Evolutionary conservation across 2,888 invertebrate genomes (phyloP), one percentile per base, ranked within the genome.

Genomic region (Sesamia inferens): DNA sequence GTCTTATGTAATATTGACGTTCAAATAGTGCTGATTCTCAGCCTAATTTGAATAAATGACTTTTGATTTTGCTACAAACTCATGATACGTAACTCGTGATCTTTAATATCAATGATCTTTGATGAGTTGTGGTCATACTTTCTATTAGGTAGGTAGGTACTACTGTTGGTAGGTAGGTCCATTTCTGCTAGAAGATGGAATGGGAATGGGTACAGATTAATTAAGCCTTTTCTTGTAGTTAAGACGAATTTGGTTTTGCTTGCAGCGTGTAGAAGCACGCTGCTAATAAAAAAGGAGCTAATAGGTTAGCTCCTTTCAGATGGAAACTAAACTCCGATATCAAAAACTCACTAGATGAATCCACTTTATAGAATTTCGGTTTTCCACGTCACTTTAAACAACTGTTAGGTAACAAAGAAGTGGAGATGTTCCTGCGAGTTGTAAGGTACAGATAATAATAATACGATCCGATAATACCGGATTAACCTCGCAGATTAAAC

Each of bases 401-500:
- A 68, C 24, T 42, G 47, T 0, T 44, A 2, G 24, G 3, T 44
- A 5, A 19, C 13, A 19, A 54, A 47, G 13, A 48, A 48, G 16
- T 0, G 0, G 14, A 78, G 16, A 14, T 55, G 42, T 71, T 10
- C 14, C 51, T 47, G 8, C 22, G n/a, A 54, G 16, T 13, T 0
- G 7, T 22, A 13, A 61, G n/a, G 47, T 16, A 31, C 19, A 8
- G 47, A 54, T 47, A 47, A 39, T 39, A 39, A 39, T 39, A 39
- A 39, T 39, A 39, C 39, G 39, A 39, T 7, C 7, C 10, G 0
- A 47, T 68, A 47, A 77, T 59, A 59, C 39, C 39, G 39, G n/a
- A 58, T 51, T 76, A 59, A 68, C 77, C 31, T 59, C 39, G 14
- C 24, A 48, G 39, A 70, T 24, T 70, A 70, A 70, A 13, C 14